Base-by-base conservation (phyloP, 2,888 invertebrate genomes). In the Aphodius granarius region DNA sequence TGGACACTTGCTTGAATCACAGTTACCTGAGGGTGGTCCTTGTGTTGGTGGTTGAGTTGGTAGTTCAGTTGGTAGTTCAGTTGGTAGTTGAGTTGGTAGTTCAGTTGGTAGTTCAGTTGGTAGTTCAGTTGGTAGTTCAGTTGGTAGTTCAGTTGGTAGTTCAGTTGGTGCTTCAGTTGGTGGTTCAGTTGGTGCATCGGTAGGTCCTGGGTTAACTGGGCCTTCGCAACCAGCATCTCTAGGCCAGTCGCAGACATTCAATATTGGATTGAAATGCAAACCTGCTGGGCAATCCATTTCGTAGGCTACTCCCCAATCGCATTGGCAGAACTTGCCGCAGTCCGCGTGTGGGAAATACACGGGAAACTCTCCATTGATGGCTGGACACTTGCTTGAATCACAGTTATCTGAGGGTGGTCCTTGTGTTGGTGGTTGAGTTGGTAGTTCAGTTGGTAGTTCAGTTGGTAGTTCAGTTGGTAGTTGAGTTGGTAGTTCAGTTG, bases 171-270 rank as follows among this genome's bases (percentile, higher is more conserved):
- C 23, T 5, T 23, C 23, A 23, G 23, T 23, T 23, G 43, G 43
- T 43, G 43, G 9, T 2, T 64, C 22, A 65, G 62, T 66, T 17
- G 71, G 43, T 17, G 71, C 17, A 23, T 62, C 71, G n/a, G 13
- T 20, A 19, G 71, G 62, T 18, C 43, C 16, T 63, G 13, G 16
- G 6, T 22, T 23, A 23, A 9, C 23, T 23, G 23, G 9, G n/a
- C 18, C 72, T 63, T 66, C 68, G 20, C 77, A 75, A 5, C 66
- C 17, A 0, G 73, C 76, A 64, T 75, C 65, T n/a, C n/a, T 9
- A 0, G 78, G 77, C 75, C 75, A 79, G 68, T 80, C 80, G 71
- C 79, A 79, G 18, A 71, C 20, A 5, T 77, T n/a, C 21, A 43
- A 21, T 63, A 72, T 63, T 9, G 66, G 9, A 72, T 78, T 79